Base-by-base conservation (phyloP, 2,113 vertebrate species). In the Psilopogon haemacephalus region DNA sequence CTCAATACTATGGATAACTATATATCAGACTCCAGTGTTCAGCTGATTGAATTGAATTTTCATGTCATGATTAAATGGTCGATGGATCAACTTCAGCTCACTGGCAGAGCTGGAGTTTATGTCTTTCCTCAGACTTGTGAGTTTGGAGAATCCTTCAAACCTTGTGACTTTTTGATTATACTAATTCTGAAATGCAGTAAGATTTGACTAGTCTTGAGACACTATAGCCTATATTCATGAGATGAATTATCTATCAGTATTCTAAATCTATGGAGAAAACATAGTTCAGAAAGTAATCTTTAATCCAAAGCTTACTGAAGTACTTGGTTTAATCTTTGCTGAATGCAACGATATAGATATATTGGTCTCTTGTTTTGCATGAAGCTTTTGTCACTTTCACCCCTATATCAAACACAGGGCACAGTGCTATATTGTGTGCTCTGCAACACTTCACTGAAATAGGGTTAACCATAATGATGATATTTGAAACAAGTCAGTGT, bases 391-490 rank as follows among this genome's bases (percentile, higher is more conserved):
- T 8, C 7, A 20, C 9, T 50, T 90, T 78, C 26, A 55, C 14
- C 15, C 6, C 0, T 30, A 5, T 58, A 28, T 30, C 35, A 37
- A 76, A 11, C 38, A 56, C 8, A 62, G 2, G 30, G 44, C 15
- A 38, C 2, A 52, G 20, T 27, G 12, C 9, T 63, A 1, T 8
- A 33, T 59, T 1, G 1, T 18, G 35, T 40, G 14, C 12, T 5
- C 24, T 62, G 5, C 9, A 62, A 11, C 5, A n/a, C 3, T 48
- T 56, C 40, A 26, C 14, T 71, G 42, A 40, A 23, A 33, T 11
- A 8, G 17, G 7, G 54, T 40, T 75, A 89, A 46, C 6, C 4
- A 8, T 64, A 37, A 33, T 8, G 2, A 40, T 5, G 9, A 50
- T 9, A 71, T 35, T 15, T 64, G 11, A 28, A 79, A 30, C 4